Evolutionary conservation across 2,797 vertebrate genomes (phyloP).

Genomic region (Okamejei kenojei): DNA sequence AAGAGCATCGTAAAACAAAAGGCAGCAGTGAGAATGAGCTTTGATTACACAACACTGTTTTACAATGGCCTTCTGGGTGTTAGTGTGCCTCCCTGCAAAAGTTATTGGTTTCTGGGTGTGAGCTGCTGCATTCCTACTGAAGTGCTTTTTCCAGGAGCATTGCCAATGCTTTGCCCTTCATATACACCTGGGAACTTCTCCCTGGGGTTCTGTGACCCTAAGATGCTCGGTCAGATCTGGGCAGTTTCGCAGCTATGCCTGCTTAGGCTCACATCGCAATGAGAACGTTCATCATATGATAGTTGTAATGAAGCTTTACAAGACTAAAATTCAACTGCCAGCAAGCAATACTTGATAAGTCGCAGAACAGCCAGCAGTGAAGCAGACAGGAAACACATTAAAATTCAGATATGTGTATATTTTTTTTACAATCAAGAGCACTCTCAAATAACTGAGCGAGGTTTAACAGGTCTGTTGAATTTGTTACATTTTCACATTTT

Average conservation of each 20-base stretch:
- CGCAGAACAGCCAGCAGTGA: slow-evolving; percentile 6
- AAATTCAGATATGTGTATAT: slow-evolving; percentile 17
- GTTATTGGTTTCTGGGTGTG: background rate
- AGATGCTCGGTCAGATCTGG: too few relatives aligned
- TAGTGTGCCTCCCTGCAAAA: too few relatives aligned
- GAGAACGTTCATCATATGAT: background rate
- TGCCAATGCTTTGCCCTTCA: background rate
- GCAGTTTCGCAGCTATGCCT: background rate
- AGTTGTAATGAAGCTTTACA: background rate
- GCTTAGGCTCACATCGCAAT: too few relatives aligned
- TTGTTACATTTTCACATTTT: background rate
- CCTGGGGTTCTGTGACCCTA: background rate
- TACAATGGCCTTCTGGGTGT: background rate
- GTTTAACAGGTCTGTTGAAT: background rate
- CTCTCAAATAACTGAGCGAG: background rate
- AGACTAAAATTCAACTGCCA: background rate
- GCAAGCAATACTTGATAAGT: background rate
- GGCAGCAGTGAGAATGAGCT: background rate
- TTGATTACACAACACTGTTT: background rate
- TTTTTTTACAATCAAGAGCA: background rate
- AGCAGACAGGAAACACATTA: slow-evolving; percentile 20
- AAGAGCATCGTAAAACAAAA: too few relatives aligned
- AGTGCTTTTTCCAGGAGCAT: background rate
- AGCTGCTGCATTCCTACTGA: background rate
- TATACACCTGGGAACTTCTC: background rate